Base-by-base conservation (phyloP, 1,140 invertebrate species). In the Drosophila subpulchrella region DNA sequence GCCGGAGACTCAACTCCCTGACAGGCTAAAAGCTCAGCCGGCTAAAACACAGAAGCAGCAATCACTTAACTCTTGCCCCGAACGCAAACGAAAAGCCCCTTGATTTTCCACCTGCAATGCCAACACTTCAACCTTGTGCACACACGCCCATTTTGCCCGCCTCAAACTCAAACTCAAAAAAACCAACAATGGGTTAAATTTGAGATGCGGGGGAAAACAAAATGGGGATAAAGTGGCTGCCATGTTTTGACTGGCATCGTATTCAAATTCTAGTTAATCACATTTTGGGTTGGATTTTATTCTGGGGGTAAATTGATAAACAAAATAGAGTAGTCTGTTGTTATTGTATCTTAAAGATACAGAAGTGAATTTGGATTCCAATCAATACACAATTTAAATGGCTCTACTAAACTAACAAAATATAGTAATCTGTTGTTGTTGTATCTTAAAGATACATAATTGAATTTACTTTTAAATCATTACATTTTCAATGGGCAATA, bases 61-160 rank as follows among this genome's bases (percentile, higher is more conserved):
- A 68, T 68, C 65, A 68, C 62, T 68, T 68, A 68, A 67, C 65
- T 67, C 65, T 54, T 68, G 47, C 62, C 38, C 20, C 38, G 7
- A n/a, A 10, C 34, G 20, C 12, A 13, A 11, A 13, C n/a, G 44
- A 36, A 41, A 13, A 41, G 6, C 42, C 30, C 1, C 42, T 24
- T 34, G 44, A 27, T 47, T 50, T 47, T 39, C n/a, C 59, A 67
- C 60, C 59, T 67, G 62, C 41, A 66, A 38, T 24, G 17, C 32
- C 34, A 66, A 50, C 27, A 66, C 63, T 17, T 34, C 17, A 66
- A 20, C 44, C 20, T 38, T 39, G n/a, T 13, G 11, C 10, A 13
- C 27, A 51, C 30, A 8, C 30, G 30, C 32, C 42, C 15, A 27
- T 42, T 42, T 42, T 11, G 11, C 17, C 24, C 36, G 24, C n/a